Percentiles rank a stretch among this genome's conserved stretches.
Conservation (phyloP, 2,888 invertebrate genomes). For the Endomychus coccineus region DNA sequence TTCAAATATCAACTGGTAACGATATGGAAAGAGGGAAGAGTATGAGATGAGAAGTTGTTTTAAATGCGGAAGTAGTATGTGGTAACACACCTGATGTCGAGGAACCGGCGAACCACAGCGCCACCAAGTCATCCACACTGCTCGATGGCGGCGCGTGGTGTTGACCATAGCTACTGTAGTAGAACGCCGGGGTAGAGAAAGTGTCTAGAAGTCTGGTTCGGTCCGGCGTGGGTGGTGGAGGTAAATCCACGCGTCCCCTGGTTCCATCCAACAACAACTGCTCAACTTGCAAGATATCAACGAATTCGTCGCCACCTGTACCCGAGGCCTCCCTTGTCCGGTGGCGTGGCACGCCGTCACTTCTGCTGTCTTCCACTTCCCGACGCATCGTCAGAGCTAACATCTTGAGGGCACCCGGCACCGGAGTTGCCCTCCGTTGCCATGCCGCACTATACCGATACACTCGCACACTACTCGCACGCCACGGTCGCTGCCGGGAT, state of each 20-base stretch:
- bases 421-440: constrained; percentile 45
- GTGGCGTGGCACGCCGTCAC: constrained; percentile 33
- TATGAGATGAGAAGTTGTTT: too few relatives aligned
- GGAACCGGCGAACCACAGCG: constrained; percentile 64
- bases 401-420: constrained; percentile 42
- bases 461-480: constrained; percentile 44
- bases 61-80: too few relatives aligned
- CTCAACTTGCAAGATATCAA: constrained; percentile 77
- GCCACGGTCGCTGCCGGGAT: constrained; percentile 32
- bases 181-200: constrained; percentile 37
- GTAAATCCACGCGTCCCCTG: constrained; percentile 26
- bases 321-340: constrained; percentile 23
- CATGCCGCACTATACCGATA: constrained; percentile 47
- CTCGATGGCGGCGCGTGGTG: constrained; percentile 31
- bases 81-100: constrained; percentile 39
- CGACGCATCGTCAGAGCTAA: constrained; percentile 64
- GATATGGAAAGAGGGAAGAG: too few relatives aligned
- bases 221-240: constrained; percentile 18
- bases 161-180: constrained; percentile 26
- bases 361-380: constrained; percentile 48
- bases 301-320: constrained; percentile 52
- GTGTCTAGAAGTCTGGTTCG: constrained; percentile 35
- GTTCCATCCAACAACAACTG: constrained; percentile 56
- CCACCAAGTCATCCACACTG: constrained; percentile 68
- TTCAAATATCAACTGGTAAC: too few relatives aligned